These are phyloP conservation scores for Hoplodrina blanda DNA, from an alignment of 2,888 invertebrate species.

Conservation along the genomic window DNA sequence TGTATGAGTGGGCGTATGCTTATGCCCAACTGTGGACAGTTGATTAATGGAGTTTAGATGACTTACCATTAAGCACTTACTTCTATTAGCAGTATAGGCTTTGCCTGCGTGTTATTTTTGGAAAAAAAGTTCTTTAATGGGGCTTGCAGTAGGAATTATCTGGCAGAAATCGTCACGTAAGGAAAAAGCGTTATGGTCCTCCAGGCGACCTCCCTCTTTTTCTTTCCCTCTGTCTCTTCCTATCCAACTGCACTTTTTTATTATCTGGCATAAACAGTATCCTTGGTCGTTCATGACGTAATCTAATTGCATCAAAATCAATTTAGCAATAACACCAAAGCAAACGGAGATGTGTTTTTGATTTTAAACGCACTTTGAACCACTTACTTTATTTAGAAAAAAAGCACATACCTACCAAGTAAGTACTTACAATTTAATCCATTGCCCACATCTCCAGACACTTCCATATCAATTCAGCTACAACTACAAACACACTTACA, in stretches of 20 bases:
- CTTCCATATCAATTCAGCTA: slow-evolving; percentile 9
- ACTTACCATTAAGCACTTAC: background rate
- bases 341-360: background rate
- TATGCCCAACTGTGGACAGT: slow-evolving; percentile 20
- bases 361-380: background rate
- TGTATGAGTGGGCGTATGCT: slow-evolving; percentile 15
- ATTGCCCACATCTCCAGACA: slow-evolving; percentile 9
- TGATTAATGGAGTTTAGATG: slow-evolving; percentile 18
- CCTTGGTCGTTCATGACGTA: background rate
- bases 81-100: background rate
- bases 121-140: too few relatives aligned
- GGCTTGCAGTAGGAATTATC: too few relatives aligned
- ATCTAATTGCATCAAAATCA: too few relatives aligned
- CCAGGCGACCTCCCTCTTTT: too few relatives aligned
- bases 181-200: too few relatives aligned
- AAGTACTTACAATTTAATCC: slow-evolving; percentile 22
- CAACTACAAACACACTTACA: slow-evolving; percentile 12
- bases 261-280: background rate
- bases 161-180: too few relatives aligned
- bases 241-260: too few relatives aligned
- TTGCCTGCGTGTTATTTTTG: background rate
- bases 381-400: background rate
- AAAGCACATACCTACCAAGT: background rate
- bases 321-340: background rate
- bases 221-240: too few relatives aligned